Conservation (phyloP, 2,113 vertebrate species). For the Rhea americana region DNA sequence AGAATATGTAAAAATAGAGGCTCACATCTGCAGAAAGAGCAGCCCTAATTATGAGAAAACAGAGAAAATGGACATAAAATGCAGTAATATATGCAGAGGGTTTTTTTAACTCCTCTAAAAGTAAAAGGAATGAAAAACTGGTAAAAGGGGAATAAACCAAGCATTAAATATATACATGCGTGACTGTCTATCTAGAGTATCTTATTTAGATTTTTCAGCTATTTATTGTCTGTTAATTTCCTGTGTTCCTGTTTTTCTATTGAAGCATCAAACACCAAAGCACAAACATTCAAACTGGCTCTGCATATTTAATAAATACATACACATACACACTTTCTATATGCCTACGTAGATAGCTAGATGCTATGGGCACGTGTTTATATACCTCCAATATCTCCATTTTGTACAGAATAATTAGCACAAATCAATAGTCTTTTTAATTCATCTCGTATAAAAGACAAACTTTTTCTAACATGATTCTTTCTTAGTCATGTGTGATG, state of each 20-base stretch:
- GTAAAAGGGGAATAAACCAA: constrained; percentile 51
- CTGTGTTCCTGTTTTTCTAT: constrained; percentile 51
- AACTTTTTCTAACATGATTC: constrained; percentile 76
- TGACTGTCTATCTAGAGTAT: constrained; percentile 49
- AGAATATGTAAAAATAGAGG: constrained; percentile 39
- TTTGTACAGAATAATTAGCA: constrained; percentile 50
- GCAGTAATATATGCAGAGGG: constrained; percentile 62
- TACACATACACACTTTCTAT: not conserved
- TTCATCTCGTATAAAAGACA: constrained; percentile 70
- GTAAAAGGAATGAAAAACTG: constrained; percentile 47
- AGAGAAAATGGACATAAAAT: constrained; percentile 55
- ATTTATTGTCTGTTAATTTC: constrained; percentile 67
- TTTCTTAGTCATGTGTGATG: constrained; percentile 64
- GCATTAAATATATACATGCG: constrained; percentile 48
- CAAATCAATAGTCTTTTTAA: constrained; percentile 66
- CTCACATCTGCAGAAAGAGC: constrained; percentile 71
- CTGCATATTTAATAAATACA: constrained; percentile 23
- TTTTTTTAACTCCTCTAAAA: constrained; percentile 59
- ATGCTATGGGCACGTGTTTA: not conserved
- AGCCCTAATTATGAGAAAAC: constrained; percentile 35
- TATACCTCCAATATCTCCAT: constrained; percentile 46
- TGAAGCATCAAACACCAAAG: constrained; percentile 67
- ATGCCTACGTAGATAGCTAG: not conserved
- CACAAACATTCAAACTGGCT: constrained; percentile 63
- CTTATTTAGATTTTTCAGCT: constrained; percentile 76